Evolutionary conservation across 1,140 invertebrate species (phyloP).

Genomic region (Marisa cornuarietis): DNA sequence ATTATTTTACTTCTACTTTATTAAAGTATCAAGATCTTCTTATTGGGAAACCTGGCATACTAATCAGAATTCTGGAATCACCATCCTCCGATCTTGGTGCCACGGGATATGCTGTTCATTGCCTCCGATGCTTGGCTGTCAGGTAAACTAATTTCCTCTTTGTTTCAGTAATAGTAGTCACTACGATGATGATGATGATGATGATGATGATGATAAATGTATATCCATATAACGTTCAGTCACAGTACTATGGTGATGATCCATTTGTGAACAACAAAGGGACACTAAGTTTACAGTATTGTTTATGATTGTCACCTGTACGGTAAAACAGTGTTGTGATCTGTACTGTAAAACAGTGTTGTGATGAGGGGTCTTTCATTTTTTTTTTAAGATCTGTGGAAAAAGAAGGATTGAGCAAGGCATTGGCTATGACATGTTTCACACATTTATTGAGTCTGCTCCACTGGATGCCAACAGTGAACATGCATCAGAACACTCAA

Average conservation of each 20-base stretch:
- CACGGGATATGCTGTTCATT: conserved; percentile 50
- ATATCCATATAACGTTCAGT: not conserved
- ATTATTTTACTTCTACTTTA: not conserved
- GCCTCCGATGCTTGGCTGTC: conserved; percentile 55
- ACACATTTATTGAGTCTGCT: conserved; percentile 51
- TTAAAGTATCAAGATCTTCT: conserved; percentile 59
- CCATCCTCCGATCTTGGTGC: conserved; percentile 45
- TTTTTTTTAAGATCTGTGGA: conserved; percentile 30
- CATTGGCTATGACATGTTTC: conserved; percentile 43
- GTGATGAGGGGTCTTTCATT: conserved; percentile 7
- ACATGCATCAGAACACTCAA: conserved; percentile 39
- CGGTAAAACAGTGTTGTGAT: not conserved
- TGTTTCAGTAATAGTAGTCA: not conserved
- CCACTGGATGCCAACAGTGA: conserved; percentile 46
- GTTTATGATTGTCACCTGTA: not conserved
- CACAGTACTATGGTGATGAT: not conserved
- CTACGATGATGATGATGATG: not conserved
- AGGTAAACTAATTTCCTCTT: conserved; percentile 35
- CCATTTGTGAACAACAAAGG: not conserved
- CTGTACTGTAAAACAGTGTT: not conserved
- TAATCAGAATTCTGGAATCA: conserved; percentile 49
- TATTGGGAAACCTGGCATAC: conserved; percentile 52
- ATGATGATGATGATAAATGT: not conserved
- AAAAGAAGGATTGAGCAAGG: conserved; percentile 36
- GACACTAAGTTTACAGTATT: not conserved